phyloP scores from a whole-genome alignment of 2,113 vertebrate species.

The human (Homo sapiens) region GRCh38 chr5:41203501-41204000 shows the following conservation, averaged over 20 bases:
- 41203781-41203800: background rate
- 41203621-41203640: background rate
- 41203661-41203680: background rate
- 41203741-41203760: background rate
- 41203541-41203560: background rate
- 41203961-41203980: background rate
- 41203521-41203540: background rate
- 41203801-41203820: background rate
- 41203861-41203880: background rate
- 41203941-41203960: background rate
- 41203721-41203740: background rate
- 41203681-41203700: background rate
- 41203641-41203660: background rate
- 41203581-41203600: conserved; percentile 1
- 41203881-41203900: background rate
- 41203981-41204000: background rate
- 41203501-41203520: background rate
- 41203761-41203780: background rate
- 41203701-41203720: background rate
- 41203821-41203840: background rate
- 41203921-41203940: background rate
- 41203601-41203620: background rate
- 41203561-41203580: background rate
- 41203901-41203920: background rate
- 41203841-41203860: background rate